Percentiles rank a stretch among this genome's conserved stretches.
Conservation (phyloP, 2,888 invertebrate genomes). For the Palloptera scutellata region DNA sequence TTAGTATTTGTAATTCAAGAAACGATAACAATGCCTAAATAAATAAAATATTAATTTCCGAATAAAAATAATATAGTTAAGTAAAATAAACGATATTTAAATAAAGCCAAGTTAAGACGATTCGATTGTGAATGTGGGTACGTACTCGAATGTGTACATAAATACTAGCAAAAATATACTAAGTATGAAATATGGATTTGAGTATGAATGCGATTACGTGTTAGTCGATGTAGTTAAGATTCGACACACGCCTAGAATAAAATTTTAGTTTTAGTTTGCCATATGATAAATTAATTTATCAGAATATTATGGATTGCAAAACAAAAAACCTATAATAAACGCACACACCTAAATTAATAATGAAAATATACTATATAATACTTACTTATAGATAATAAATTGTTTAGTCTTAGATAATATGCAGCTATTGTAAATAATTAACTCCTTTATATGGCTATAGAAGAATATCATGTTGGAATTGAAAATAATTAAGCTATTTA, state of each 20-base stretch:
- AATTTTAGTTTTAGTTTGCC: slow-evolving; percentile 16
- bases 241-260: neutral
- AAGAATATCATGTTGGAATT: no score
- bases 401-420: no score
- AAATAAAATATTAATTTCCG: slow-evolving; percentile 54
- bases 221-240: neutral
- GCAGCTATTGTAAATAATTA: no score
- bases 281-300: slow-evolving; percentile 16
- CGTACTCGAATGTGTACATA: slow-evolving; percentile 1
- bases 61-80: slow-evolving; percentile 40
- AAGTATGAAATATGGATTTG: neutral
- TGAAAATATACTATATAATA: no score
- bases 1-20: slow-evolving; percentile 28
- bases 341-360: no score
- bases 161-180: neutral
- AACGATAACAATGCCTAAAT: slow-evolving; percentile 48
- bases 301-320: neutral
- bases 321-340: no score
- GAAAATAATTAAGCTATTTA: no score
- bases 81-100: slow-evolving; percentile 20
- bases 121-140: neutral
- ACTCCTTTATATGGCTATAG: no score
- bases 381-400: no score
- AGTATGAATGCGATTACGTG: neutral
- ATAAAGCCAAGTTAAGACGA: neutral